These are phyloP conservation scores for Coptodon bakossiorum DNA, from an alignment of 2,113 vertebrate genomes.

Conservation along the genomic window DNA sequence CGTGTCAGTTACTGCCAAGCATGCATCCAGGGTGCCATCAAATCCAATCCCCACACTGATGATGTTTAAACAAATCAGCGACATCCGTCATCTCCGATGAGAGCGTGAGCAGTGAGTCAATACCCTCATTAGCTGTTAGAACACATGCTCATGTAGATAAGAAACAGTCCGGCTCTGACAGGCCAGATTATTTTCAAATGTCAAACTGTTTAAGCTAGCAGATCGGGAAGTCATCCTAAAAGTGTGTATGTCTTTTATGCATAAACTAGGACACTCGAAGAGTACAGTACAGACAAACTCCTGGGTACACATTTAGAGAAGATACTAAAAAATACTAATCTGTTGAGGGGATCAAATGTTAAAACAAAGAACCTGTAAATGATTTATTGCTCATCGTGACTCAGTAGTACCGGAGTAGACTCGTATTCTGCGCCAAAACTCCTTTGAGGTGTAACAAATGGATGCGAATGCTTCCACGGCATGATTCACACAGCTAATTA, in stretches of 20 bases:
- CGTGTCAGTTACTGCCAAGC: conserved; percentile 37
- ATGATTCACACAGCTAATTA: conserved; percentile 24
- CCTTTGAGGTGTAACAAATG: conserved; percentile 14
- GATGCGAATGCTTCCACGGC: neutral
- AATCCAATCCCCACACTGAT: conserved; percentile 36
- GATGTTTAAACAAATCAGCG: conserved; percentile 38
- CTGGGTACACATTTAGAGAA: neutral
- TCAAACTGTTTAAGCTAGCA: neutral
- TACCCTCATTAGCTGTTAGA: conserved; percentile 27
- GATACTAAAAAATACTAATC: neutral
- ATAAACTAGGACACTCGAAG: neutral
- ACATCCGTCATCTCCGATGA: conserved; percentile 39
- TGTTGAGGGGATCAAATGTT: neutral
- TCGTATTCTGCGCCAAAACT: neutral
- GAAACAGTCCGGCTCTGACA: conserved; percentile 14
- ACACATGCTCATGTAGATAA: conserved; percentile 50
- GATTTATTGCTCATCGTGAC: neutral
- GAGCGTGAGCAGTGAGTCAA: conserved; percentile 17
- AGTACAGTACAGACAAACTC: neutral
- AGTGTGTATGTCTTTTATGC: neutral
- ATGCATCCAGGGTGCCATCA: conserved; percentile 46
- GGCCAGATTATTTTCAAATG: conserved; percentile 26
- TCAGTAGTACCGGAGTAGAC: neutral
- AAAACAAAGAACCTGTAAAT: neutral
- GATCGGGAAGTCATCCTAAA: neutral